Percentiles rank a stretch among this genome's conserved stretches.
These are phyloP conservation scores for Oreohelix idahoensis DNA, from an alignment of 1,140 invertebrate genomes.

Conservation along the genomic window DNA sequence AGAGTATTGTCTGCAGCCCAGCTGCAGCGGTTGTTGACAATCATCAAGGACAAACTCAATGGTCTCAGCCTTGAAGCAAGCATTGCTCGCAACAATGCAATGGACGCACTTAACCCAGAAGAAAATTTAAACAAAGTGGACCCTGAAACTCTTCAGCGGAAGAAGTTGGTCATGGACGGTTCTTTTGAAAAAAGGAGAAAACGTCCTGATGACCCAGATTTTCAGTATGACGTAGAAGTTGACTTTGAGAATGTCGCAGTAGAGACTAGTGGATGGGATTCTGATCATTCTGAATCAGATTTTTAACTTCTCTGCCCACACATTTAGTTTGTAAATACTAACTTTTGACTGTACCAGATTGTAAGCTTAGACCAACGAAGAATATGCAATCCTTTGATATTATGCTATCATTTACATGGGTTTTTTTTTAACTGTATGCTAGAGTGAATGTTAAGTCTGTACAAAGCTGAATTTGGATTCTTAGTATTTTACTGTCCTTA, in stretches of 20 bases:
- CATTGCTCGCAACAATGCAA: conserved; percentile 63
- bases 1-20: conserved; percentile 60
- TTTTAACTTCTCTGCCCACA: conserved; percentile 45
- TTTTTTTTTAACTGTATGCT: no score
- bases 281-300: conserved; percentile 59
- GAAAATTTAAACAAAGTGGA: conserved; percentile 75
- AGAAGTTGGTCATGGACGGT: conserved; percentile 74
- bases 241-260: conserved; percentile 66
- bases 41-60: conserved; percentile 66
- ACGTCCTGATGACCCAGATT: conserved; percentile 73
- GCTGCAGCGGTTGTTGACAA: conserved; percentile 64
- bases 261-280: conserved; percentile 68
- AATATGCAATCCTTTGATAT: no score
- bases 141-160: conserved; percentile 69
- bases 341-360: no score
- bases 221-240: conserved; percentile 73
- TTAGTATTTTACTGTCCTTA: no score
- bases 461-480: no score
- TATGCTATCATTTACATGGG: no score
- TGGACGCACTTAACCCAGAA: conserved; percentile 71
- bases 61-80: conserved; percentile 70
- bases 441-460: no score
- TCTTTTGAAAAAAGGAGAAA: conserved; percentile 73
- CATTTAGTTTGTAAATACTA: no score
- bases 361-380: no score